Evolutionary conservation across 2,113 vertebrate species (phyloP).

Genomic region (Riparia riparia): DNA sequence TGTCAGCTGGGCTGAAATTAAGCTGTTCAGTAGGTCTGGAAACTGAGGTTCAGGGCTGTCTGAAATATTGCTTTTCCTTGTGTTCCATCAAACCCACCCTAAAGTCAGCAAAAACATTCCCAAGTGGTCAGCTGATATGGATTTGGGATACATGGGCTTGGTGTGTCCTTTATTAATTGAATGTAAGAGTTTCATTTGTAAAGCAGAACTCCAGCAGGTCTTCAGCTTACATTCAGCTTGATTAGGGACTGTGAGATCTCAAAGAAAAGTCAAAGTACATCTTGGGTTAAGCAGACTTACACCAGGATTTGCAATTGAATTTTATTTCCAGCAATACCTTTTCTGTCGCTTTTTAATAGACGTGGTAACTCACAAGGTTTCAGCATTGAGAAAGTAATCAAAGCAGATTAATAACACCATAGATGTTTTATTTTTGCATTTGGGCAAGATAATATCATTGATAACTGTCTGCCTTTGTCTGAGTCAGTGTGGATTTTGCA

Average conservation of each 20-base stretch:
- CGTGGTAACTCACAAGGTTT: background rate
- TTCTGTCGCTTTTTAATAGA: background rate
- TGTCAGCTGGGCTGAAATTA: background rate
- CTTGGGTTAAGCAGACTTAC: background rate
- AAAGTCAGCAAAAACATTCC: background rate
- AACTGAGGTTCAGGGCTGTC: background rate
- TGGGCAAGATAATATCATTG: conserved; percentile 44
- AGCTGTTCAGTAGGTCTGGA: background rate
- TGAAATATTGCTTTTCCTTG: background rate
- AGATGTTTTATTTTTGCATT: conserved; percentile 3
- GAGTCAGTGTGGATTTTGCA: conserved; percentile 11
- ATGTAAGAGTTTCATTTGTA: background rate
- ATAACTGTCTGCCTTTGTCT: conserved; percentile 48
- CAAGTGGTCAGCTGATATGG: background rate
- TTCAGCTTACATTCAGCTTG: background rate
- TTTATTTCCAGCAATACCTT: background rate
- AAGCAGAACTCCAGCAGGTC: background rate
- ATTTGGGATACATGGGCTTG: background rate
- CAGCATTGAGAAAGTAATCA: background rate
- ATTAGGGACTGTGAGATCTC: no score
- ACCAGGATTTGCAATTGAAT: background rate
- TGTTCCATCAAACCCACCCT: background rate
- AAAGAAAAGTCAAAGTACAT: background rate
- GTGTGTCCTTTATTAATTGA: background rate
- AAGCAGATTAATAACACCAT: background rate